A percentile compares a stretch with the other conserved stretches of the same genome.
Evolutionary conservation across 2,113 vertebrate genomes (phyloP).

Genomic region (Brachypteracias leptosomus): DNA sequence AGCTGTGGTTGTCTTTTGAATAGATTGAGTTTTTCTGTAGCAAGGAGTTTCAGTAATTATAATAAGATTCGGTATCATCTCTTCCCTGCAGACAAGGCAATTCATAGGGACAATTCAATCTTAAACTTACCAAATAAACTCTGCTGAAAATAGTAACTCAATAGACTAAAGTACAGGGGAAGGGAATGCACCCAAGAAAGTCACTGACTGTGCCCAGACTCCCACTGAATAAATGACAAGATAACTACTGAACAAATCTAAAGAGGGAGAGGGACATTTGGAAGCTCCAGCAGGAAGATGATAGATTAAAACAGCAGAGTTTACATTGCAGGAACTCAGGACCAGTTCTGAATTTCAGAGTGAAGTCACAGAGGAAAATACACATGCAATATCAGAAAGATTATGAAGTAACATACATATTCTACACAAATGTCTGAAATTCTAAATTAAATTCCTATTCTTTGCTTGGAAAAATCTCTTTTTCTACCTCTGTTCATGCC

Average conservation of each 20-base stretch:
- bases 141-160: not conserved
- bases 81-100: not conserved
- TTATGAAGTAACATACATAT: not conserved
- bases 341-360: not conserved
- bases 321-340: not conserved
- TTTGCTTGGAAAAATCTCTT: not conserved
- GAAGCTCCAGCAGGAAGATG: not conserved
- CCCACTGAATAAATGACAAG: not conserved
- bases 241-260: not conserved
- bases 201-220: not conserved
- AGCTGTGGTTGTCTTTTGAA: not conserved
- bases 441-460: not conserved
- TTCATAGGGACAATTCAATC: not conserved
- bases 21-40: not conserved
- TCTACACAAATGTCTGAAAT: not conserved
- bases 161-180: not conserved
- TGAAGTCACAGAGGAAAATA: not conserved
- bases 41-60: not conserved
- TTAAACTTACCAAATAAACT: not conserved
- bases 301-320: not conserved
- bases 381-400: not conserved
- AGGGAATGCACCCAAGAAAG: not conserved
- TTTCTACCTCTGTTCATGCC: not conserved
- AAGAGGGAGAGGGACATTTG: not conserved
- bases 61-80: not conserved